phyloP scores from a whole-genome alignment of 2,113 vertebrate species.

The Myrmecobius fasciatus region DNA sequence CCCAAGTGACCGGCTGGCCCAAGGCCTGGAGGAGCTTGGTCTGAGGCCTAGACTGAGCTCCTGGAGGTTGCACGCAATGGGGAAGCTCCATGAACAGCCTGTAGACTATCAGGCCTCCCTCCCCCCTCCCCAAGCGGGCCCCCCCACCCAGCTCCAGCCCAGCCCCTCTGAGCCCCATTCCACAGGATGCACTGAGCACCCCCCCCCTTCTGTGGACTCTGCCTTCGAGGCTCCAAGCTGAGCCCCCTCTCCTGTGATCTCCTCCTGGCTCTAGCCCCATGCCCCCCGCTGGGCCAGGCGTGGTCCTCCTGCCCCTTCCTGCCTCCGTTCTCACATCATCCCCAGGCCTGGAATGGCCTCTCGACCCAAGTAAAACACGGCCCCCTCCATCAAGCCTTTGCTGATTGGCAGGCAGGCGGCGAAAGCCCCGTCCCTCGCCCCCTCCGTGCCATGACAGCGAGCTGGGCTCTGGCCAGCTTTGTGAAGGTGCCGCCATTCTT shows the following conservation, averaged over 20 bases:
- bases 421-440: no score
- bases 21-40: not conserved
- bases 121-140: constrained; percentile 84
- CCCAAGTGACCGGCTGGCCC: not conserved
- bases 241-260: not conserved
- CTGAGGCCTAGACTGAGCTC: no score
- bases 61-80: constrained; percentile 87
- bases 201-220: not conserved
- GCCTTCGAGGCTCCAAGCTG: not conserved
- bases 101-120: constrained; percentile 87
- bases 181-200: not conserved
- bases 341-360: no score
- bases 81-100: constrained; percentile 82
- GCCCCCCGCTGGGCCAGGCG: no score
- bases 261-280: no score
- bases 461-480: not conserved
- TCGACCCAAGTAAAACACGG: no score
- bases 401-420: no score
- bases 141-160: no score
- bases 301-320: no score
- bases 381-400: no score
- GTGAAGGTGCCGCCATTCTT: not conserved
- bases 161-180: not conserved
- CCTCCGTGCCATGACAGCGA: no score
- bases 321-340: no score